Evolutionary conservation across 2,113 vertebrate genomes (phyloP), one percentile per base, ranked within the genome.

Genomic region (Dipodomys ordii): DNA sequence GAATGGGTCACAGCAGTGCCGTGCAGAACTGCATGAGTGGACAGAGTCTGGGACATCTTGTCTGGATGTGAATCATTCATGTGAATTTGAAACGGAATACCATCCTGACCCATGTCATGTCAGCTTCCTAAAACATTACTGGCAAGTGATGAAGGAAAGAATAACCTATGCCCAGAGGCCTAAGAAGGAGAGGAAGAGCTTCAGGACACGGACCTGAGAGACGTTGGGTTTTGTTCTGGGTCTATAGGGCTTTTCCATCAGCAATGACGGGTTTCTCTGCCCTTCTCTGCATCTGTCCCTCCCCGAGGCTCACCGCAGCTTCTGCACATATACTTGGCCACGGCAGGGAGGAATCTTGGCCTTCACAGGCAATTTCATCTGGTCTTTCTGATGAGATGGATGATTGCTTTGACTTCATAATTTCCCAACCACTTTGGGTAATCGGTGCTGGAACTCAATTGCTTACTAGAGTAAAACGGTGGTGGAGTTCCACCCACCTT

Each of bases 391-490:
- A 79, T 27, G 90, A 96, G 67, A 95, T 57, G 71, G 92, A 88
- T 44, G 46, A 74, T 71, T 57, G 23, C 76, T 86, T 95, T 92
- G 72, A 80, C 72, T 53, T 87, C 92, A 32, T 93, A 77, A 96
- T 96, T 96, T 94, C 68, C 86, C 80, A 78, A 27, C 74, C 90
- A 74, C 71, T 79, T 83, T 92, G 62, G 32, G 30, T 76, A 93
- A 90, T 83, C 90, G 65, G 62, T 84, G 44, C 65, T 68, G 67
- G 64, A 25, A n/a, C 84, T 83, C 60, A 87, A 71, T 80, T 44
- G 93, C 78, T 96, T 74, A 90, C 71, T 44, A 32, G 60, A 95
- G 67, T 80, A 72, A 93, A 62, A 87, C 79, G 30, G 20, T 79
- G 78, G 32, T 44, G 28, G 30, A 62, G 74, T 90, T 79, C 78